phyloP scores from a whole-genome alignment of 1,140 invertebrate species.

The Hylaeus anthracinus region DNA sequence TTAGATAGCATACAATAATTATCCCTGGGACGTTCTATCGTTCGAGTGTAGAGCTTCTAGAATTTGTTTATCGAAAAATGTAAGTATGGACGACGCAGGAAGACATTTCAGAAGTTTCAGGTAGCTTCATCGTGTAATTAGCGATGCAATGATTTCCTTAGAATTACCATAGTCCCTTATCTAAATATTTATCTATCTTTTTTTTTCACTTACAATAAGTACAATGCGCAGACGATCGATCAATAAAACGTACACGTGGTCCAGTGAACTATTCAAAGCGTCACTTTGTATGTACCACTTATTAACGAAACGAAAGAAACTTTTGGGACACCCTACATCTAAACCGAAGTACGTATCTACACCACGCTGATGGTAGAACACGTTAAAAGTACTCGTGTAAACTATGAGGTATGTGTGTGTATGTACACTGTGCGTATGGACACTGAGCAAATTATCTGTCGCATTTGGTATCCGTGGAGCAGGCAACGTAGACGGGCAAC shows the following conservation, averaged over 20 bases:
- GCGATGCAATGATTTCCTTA: no score
- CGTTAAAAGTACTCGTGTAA: not conserved
- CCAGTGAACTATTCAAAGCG: no score
- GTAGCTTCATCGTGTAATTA: no score
- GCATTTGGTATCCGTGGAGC: slow-evolving; percentile 74
- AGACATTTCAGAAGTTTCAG: no score
- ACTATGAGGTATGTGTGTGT: not conserved
- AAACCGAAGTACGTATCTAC: not conserved
- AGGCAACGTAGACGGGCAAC: slow-evolving; percentile 74
- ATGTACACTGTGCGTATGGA: not conserved
- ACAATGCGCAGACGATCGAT: no score
- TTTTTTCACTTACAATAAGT: no score
- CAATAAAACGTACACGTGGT: no score
- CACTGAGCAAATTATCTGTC: slow-evolving; percentile 71
- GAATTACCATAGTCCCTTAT: no score
- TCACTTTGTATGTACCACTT: not conserved
- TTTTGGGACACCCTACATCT: not conserved
- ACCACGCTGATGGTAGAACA: not conserved
- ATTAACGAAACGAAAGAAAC: no score
- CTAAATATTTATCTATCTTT: no score
- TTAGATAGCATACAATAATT: not conserved
- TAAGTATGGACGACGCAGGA: no score
- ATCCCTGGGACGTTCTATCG: not conserved
- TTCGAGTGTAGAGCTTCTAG: not conserved
- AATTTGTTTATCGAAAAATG: no score